Evolutionary conservation across 2,797 vertebrate genomes (phyloP).

Genomic region (Leptatherina wallacei): DNA sequence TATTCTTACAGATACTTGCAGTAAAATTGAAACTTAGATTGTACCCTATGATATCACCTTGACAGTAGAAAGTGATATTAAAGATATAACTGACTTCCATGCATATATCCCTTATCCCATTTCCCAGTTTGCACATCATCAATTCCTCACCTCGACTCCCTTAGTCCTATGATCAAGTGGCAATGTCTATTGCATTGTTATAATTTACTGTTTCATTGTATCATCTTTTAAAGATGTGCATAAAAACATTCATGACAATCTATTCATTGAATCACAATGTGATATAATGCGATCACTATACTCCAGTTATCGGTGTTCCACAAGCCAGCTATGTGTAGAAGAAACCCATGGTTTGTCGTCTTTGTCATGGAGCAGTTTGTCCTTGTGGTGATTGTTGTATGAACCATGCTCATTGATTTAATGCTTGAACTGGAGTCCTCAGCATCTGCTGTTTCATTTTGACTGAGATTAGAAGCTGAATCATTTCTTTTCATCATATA

Average conservation of each 20-base stretch:
- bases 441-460: slow-evolving; percentile 12
- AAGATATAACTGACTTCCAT: neutral
- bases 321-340: neutral
- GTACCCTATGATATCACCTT: neutral
- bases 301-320: neutral
- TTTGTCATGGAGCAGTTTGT: neutral
- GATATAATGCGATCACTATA: neutral
- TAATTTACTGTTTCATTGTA: neutral
- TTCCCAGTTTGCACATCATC: neutral
- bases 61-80: neutral
- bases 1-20: neutral
- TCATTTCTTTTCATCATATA: slow-evolving; percentile 12
- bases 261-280: neutral
- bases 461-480: slow-evolving; percentile 10
- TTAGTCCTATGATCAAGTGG: neutral
- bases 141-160: neutral
- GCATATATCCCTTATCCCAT: neutral
- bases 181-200: neutral
- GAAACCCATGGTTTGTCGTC: neutral
- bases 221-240: neutral
- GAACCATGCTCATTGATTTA: slow-evolving; percentile 2
- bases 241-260: neutral
- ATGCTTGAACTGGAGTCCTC: neutral
- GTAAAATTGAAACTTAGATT: neutral
- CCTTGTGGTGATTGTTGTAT: neutral